phyloP scores from a whole-genome alignment of 2,888 invertebrate species.

The Sphecodes monilicornis region DNA sequence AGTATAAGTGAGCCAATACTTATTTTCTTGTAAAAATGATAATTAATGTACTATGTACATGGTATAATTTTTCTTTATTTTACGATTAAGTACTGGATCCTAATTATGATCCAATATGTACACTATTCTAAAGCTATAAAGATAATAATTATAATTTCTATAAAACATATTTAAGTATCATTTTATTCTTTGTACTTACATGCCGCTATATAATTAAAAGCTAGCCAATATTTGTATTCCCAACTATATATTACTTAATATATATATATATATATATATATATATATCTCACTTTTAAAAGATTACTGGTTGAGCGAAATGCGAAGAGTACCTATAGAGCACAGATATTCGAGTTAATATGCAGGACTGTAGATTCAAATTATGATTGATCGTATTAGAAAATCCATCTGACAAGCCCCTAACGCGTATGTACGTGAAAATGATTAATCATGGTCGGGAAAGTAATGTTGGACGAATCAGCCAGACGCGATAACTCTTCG shows the following conservation, averaged over 20 bases:
- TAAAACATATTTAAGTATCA: too few relatives aligned
- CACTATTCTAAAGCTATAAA: too few relatives aligned
- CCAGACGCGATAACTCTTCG: conserved; percentile 71
- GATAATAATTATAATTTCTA: too few relatives aligned
- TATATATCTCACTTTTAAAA: background rate
- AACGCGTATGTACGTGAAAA: conserved; percentile 55
- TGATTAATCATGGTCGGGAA: conserved; percentile 70
- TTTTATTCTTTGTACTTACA: too few relatives aligned
- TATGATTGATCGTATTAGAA: background rate
- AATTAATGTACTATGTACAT: too few relatives aligned
- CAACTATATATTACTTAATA: background rate
- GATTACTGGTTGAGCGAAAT: background rate
- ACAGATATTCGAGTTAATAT: conserved; percentile 1
- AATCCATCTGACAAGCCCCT: conserved; percentile 36
- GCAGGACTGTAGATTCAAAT: background rate
- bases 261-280: too few relatives aligned
- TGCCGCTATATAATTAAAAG: too few relatives aligned
- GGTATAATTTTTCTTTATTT: too few relatives aligned
- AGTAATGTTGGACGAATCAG: conserved; percentile 73
- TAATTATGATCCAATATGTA: too few relatives aligned
- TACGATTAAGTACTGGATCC: too few relatives aligned
- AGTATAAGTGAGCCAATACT: too few relatives aligned
- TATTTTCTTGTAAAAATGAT: too few relatives aligned
- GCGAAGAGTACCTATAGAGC: background rate
- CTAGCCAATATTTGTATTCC: background rate